These are phyloP conservation scores for Amblyopsis rosae DNA, from an alignment of 2,113 vertebrate species.

Conservation along the genomic window DNA sequence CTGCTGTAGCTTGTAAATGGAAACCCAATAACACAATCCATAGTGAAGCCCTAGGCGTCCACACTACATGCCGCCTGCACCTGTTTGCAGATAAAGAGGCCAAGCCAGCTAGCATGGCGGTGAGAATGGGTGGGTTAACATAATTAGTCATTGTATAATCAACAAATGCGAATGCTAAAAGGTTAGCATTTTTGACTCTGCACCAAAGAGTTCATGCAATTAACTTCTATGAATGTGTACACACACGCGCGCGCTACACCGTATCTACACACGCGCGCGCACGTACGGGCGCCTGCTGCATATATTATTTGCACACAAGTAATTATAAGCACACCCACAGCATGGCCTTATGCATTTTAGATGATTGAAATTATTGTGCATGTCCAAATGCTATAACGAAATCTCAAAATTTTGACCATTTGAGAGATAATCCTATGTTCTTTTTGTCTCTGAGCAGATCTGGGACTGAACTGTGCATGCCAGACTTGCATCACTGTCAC, in stretches of 20 bases:
- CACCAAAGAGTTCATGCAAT: not conserved
- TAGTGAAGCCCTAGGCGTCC: constrained; percentile 13
- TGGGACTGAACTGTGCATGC: too few relatives aligned
- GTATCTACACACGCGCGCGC: not conserved
- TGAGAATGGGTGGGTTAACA: constrained; percentile 9
- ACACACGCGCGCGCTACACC: not conserved
- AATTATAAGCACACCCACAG: too few relatives aligned
- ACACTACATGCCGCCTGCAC: constrained; percentile 35
- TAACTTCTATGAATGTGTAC: not conserved
- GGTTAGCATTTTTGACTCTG: constrained; percentile 4
- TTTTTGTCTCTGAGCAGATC: not conserved
- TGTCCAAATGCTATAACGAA: too few relatives aligned
- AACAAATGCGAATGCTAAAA: constrained; percentile 4
- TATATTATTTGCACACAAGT: not conserved
- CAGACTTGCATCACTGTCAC: not conserved
- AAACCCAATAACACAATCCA: constrained; percentile 18
- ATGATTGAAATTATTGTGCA: too few relatives aligned
- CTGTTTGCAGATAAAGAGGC: constrained; percentile 27
- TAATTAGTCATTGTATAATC: constrained; percentile 12
- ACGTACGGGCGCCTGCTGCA: too few relatives aligned
- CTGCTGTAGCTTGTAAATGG: constrained; percentile 56
- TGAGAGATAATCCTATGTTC: not conserved
- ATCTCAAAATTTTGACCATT: not conserved
- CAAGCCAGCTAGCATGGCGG: not conserved
- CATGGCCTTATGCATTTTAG: too few relatives aligned